These are phyloP conservation scores for Dryobota labecula DNA, from an alignment of 2,888 invertebrate genomes.

Conservation along the genomic window DNA sequence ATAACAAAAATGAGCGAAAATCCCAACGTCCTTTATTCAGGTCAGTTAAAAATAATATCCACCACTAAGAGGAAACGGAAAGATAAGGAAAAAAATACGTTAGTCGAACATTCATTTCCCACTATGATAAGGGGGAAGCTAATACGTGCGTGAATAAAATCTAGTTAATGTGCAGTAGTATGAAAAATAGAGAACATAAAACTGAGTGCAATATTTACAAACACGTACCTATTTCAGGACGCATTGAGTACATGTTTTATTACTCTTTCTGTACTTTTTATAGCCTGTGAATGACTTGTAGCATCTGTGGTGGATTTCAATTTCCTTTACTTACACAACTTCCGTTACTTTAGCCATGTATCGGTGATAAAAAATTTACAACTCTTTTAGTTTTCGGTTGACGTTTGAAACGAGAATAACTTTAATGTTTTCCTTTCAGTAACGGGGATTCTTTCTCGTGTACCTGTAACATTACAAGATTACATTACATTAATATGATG, in stretches of 20 bases:
- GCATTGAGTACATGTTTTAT: constrained; percentile 79
- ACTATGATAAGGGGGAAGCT: constrained; percentile 35
- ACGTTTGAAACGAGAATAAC: constrained; percentile 68
- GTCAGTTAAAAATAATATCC: constrained; percentile 30
- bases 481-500: neutral
- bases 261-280: constrained; percentile 85
- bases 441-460: constrained; percentile 6
- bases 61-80: constrained; percentile 30
- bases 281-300: constrained; percentile 85
- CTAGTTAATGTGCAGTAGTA: constrained; percentile 27
- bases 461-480: neutral
- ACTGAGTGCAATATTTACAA: constrained; percentile 65
- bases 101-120: constrained; percentile 33
- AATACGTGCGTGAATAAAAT: constrained; percentile 34
- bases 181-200: constrained; percentile 48
- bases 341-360: constrained; percentile 84
- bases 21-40: constrained; percentile 29
- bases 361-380: constrained; percentile 85
- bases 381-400: constrained; percentile 77
- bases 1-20: constrained; percentile 6
- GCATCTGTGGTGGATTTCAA: constrained; percentile 88
- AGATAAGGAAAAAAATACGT: constrained; percentile 29
- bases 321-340: constrained; percentile 86
- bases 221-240: constrained; percentile 76
- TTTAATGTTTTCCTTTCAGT: constrained; percentile 33